Base-by-base conservation (phyloP, 2,113 vertebrate genomes). In the Pachypanchax playfairii region DNA sequence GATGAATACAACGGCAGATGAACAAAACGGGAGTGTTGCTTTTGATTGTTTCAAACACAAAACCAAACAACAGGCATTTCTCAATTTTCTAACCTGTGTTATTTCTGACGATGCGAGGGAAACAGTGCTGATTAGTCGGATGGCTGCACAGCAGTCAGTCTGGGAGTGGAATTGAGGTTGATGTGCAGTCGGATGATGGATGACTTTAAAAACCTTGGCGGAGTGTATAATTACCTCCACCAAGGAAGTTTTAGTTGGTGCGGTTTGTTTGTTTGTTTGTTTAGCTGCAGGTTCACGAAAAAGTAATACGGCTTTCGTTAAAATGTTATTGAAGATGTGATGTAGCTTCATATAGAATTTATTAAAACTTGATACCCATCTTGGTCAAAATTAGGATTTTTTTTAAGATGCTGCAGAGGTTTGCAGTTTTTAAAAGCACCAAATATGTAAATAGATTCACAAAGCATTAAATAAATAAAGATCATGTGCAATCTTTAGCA, bases 1-100 rank as follows among this genome's bases (percentile, higher is more conserved):
- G 79, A 82, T 78, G 58, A 79, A 85, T 80, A 55, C 79, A 77
- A 21, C 61, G 73, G 75, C 77, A 73, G 77, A 80, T 69, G 55
- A 22, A 52, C 56, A 63, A 12, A 71, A 66, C 67, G n/a, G 54
- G 69, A 82, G 70, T 21, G 26, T 55, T 65, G 53, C 60, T 51
- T 77, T 51, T 35, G 61, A 41, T 38, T 42, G 13, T 21, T 10
- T 43, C 51, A 14, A 47, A 59, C 20, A 62, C 41, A 63, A 55
- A 77, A 64, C 13, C 43, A 65, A 58, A 71, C 31, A 60, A 35
- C 35, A 59, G 55, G 50, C 17, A 53, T 76, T 53, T 64, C 63
- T 39, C 49, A 70, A 58, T 77, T 64, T 75, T 46, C 55, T 31
- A 57, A 66, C 43, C 46, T 5, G 15, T 24, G 52, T 56, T 64